phyloP scores from a whole-genome alignment of 2,113 vertebrate genomes.

The Pygoscelis adeliae region DNA sequence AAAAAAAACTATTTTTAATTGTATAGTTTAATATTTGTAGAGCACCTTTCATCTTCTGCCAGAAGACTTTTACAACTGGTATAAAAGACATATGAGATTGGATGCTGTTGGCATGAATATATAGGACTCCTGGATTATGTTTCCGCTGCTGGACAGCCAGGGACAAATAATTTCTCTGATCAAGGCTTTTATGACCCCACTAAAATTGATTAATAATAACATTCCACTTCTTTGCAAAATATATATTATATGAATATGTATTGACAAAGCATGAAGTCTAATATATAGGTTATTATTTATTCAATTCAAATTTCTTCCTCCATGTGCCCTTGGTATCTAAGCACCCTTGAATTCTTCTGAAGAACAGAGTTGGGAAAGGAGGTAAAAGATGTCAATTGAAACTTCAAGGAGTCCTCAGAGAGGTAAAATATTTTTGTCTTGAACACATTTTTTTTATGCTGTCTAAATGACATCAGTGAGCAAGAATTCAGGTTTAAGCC shows the following conservation, averaged over 20 bases:
- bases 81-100: not conserved
- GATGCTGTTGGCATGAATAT: not conserved
- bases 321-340: not conserved
- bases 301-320: not conserved
- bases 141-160: not conserved
- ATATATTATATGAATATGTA: not conserved
- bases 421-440: not conserved
- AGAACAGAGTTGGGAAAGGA: not conserved
- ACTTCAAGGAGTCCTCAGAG: not conserved
- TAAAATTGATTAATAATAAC: slow-evolving; percentile 5
- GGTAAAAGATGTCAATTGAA: not conserved
- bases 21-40: not conserved
- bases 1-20: not conserved
- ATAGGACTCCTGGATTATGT: not conserved
- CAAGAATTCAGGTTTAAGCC: not conserved
- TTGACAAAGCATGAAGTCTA: not conserved
- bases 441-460: not conserved
- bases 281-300: not conserved
- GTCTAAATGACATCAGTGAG: not conserved
- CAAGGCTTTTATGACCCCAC: not conserved
- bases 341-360: not conserved
- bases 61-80: not conserved
- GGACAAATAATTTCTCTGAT: not conserved
- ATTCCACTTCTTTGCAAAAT: not conserved
- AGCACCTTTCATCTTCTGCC: not conserved